Percentiles rank a stretch among this genome's conserved stretches.
These are phyloP conservation scores for Tetranychus piercei DNA, from an alignment of 2,888 invertebrate genomes.

Conservation along the genomic window DNA sequence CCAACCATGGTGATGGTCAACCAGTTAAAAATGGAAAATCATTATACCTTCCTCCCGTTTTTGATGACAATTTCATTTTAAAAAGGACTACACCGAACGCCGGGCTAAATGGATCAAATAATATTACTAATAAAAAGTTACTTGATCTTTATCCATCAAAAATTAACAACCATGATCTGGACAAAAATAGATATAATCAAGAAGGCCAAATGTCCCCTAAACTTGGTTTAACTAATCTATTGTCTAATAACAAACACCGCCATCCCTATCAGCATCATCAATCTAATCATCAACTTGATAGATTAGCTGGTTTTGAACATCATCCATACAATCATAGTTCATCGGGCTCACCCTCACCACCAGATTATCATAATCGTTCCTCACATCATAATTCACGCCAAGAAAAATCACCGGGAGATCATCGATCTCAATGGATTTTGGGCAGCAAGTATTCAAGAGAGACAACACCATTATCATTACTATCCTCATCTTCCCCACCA, in stretches of 20 bases:
- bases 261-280: neutral
- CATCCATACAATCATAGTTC: neutral
- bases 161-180: neutral
- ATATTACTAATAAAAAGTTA: neutral
- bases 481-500: neutral
- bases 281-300: neutral
- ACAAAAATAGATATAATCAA: neutral
- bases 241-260: neutral
- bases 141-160: neutral
- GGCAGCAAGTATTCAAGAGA: neutral
- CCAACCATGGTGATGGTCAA: slow-evolving; percentile 8
- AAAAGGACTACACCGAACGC: slow-evolving; percentile 18
- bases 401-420: neutral
- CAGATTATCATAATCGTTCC: neutral
- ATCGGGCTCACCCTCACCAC: neutral
- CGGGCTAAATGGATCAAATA: slow-evolving; percentile 13
- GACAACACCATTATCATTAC: neutral
- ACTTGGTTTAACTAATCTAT: neutral
- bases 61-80: slow-evolving; percentile 20
- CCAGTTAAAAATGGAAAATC: neutral
- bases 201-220: neutral
- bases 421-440: neutral
- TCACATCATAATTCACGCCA: neutral
- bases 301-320: neutral
- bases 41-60: slow-evolving; percentile 3